Evolutionary conservation across 2,797 vertebrate genomes (phyloP).

Genomic region (Alca torda): DNA sequence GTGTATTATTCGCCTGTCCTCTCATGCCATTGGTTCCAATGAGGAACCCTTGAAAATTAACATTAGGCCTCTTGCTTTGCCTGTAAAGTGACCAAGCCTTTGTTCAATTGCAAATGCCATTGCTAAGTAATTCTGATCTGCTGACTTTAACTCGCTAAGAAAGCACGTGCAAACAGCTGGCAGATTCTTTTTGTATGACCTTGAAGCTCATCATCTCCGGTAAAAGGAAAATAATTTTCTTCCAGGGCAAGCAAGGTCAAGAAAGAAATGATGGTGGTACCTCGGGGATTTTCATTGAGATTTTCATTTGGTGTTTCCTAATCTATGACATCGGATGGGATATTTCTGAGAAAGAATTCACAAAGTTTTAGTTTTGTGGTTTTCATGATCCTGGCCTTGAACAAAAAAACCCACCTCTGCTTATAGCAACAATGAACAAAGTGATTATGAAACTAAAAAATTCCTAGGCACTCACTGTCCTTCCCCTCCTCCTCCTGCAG

Average conservation of each 20-base stretch:
- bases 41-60: neutral
- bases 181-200: neutral
- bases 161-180: neutral
- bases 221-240: neutral
- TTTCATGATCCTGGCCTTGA: neutral
- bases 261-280: neutral
- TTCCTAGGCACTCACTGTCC: neutral
- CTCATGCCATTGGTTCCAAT: neutral
- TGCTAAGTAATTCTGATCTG: neutral
- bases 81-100: neutral
- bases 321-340: neutral
- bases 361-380: neutral
- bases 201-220: neutral
- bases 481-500: conserved; percentile 4
- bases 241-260: neutral
- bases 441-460: neutral
- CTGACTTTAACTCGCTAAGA: neutral
- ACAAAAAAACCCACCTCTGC: neutral
- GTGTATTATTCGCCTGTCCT: neutral
- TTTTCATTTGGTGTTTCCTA: neutral
- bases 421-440: neutral
- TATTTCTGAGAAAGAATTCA: neutral
- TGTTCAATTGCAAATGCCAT: neutral
- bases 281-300: neutral
- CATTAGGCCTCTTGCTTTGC: neutral